Evolutionary conservation across 2,888 invertebrate genomes (phyloP).

Genomic region (Ectobius pallidus): DNA sequence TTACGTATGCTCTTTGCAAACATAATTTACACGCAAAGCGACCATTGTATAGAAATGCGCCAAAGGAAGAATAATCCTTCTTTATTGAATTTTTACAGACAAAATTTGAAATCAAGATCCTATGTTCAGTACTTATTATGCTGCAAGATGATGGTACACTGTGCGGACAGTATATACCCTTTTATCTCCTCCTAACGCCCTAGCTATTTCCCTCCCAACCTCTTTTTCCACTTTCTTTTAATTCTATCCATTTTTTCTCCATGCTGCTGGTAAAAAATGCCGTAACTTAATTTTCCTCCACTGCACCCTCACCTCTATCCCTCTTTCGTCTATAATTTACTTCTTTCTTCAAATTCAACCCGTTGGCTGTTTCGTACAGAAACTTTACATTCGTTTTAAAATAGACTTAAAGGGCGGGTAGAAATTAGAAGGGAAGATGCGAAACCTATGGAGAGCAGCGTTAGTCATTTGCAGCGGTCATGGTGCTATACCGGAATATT

Average conservation of each 20-base stretch:
- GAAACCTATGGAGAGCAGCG: background rate
- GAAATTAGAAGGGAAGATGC: background rate
- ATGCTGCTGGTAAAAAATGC: background rate
- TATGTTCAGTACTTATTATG: too few species aligned
- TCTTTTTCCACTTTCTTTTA: too few species aligned
- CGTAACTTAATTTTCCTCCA: conserved; percentile 17
- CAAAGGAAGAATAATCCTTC: too few species aligned
- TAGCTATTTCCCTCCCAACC: too few species aligned
- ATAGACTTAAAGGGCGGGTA: background rate
- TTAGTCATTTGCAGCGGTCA: conserved; percentile 22
- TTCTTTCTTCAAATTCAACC: conserved; percentile 19
- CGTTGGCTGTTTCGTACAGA: background rate
- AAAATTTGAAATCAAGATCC: too few species aligned
- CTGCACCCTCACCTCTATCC: background rate
- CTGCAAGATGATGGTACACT: too few species aligned
- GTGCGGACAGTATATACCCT: too few species aligned
- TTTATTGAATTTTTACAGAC: too few species aligned
- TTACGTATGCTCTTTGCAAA: too few species aligned
- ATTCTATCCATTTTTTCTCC: background rate
- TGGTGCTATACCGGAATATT: background rate
- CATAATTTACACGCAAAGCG: too few species aligned
- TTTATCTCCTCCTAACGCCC: too few species aligned
- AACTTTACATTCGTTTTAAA: conserved; percentile 12
- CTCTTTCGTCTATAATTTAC: conserved; percentile 13
- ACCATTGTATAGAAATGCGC: too few species aligned